phyloP scores from a whole-genome alignment of 2,113 vertebrate species.

The Cottus gobio region DNA sequence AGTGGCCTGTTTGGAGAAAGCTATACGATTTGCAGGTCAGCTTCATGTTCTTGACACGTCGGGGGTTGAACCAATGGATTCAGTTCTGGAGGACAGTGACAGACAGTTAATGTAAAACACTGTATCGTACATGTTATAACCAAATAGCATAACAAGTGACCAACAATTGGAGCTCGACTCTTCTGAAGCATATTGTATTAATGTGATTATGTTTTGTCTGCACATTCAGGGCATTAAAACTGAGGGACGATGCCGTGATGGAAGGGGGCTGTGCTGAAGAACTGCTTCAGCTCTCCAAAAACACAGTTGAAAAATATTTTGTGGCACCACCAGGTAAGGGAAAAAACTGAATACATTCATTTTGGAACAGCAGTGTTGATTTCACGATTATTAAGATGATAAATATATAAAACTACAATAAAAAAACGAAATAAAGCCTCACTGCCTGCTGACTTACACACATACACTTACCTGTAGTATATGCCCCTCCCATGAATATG shows the following conservation, averaged over 20 bases:
- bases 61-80: slow-evolving; percentile 90
- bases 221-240: slow-evolving; percentile 83
- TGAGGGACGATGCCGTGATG: slow-evolving; percentile 85
- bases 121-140: neutral
- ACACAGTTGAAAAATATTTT: slow-evolving; percentile 92
- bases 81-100: slow-evolving; percentile 91
- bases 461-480: neutral
- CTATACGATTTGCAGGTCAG: slow-evolving; percentile 89
- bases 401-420: neutral
- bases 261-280: slow-evolving; percentile 88
- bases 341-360: neutral
- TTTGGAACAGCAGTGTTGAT: neutral
- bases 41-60: slow-evolving; percentile 88
- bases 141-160: neutral
- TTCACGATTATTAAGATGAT: neutral
- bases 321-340: slow-evolving; percentile 92
- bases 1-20: slow-evolving; percentile 86
- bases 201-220: neutral
- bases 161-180: neutral
- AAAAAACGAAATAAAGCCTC: neutral
- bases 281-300: slow-evolving; percentile 86
- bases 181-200: neutral
- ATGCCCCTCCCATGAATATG: neutral
- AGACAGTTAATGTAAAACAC: neutral
- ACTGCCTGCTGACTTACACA: neutral